These are phyloP conservation scores for Triops cancriformis DNA, from an alignment of 1,140 invertebrate genomes.

Conservation along the genomic window DNA sequence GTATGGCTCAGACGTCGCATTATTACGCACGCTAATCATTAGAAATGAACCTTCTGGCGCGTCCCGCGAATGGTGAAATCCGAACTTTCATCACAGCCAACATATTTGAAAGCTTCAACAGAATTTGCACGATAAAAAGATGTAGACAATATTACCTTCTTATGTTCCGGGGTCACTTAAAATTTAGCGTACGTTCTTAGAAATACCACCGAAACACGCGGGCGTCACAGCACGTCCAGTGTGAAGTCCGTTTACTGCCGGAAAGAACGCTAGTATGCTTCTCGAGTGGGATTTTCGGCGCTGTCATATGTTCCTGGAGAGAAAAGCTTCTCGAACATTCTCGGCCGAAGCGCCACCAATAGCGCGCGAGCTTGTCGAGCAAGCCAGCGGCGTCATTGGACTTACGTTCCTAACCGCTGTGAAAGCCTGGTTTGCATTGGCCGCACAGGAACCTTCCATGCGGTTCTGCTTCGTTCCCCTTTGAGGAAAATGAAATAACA, in stretches of 20 bases:
- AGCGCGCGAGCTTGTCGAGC: not conserved
- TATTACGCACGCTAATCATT: conserved; percentile 19
- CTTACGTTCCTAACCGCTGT: not conserved
- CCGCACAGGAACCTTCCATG: not conserved
- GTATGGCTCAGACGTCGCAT: conserved; percentile 19
- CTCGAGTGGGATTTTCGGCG: not conserved
- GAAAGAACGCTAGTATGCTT: not conserved
- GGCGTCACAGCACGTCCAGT: not conserved
- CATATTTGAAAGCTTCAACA: not conserved
- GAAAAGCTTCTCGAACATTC: conserved; percentile 1
- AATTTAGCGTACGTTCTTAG: not conserved
- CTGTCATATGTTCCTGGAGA: not conserved
- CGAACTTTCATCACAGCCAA: not conserved
- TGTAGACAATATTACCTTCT: not conserved
- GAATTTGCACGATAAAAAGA: not conserved
- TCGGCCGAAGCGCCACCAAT: not conserved
- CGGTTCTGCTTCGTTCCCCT: not conserved
- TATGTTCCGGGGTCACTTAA: not conserved
- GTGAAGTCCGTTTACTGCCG: not conserved
- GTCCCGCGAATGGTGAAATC: conserved; percentile 22
- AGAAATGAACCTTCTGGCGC: conserved; percentile 16
- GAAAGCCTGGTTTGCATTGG: not conserved
- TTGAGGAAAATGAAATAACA: not conserved
- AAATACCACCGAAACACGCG: not conserved
- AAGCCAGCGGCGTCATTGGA: not conserved